Conservation (phyloP, 1,140 invertebrate species). For the Telenomus remus region DNA sequence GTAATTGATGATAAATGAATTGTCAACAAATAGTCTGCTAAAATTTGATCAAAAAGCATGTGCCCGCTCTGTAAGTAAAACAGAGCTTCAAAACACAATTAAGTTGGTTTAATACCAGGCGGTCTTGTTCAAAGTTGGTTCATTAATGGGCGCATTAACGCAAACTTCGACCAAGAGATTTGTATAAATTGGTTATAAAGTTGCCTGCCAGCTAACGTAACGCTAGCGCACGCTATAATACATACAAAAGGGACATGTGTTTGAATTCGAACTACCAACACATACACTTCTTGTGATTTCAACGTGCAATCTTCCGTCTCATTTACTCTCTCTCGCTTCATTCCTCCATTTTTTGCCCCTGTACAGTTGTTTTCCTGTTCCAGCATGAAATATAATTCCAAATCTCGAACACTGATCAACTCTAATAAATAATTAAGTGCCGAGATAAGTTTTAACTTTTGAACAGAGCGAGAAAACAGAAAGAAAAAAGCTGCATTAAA, state of each 20-base stretch:
- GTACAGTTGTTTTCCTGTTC: too few relatives aligned
- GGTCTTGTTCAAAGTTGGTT: constrained; percentile 47
- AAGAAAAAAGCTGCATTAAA: too few relatives aligned
- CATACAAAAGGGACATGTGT: constrained; percentile 68
- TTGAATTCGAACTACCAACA: constrained; percentile 66
- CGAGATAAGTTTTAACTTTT: too few relatives aligned
- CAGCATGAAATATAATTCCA: too few relatives aligned
- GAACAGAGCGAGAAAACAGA: too few relatives aligned
- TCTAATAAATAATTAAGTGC: too few relatives aligned
- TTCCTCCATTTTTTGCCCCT: too few relatives aligned
- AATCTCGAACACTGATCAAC: too few relatives aligned
- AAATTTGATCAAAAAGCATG: constrained; percentile 42
- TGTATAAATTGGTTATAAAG: constrained; percentile 65
- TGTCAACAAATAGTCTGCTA: background rate
- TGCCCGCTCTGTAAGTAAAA: constrained; percentile 30
- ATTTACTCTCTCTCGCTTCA: too few relatives aligned
- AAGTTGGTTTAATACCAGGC: constrained; percentile 43
- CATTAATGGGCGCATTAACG: constrained; percentile 57
- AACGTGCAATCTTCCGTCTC: constrained; percentile 3
- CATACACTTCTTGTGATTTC: constrained; percentile 43
- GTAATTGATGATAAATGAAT: too few relatives aligned
- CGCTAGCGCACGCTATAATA: constrained; percentile 5
- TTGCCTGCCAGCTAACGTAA: constrained; percentile 60
- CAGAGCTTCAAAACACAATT: constrained; percentile 25
- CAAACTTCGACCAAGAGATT: constrained; percentile 48